Percentiles rank a stretch among this genome's conserved stretches.
Conservation (phyloP, 92 coral and sea anemone species). For the Phenganax stokvisi region DNA sequence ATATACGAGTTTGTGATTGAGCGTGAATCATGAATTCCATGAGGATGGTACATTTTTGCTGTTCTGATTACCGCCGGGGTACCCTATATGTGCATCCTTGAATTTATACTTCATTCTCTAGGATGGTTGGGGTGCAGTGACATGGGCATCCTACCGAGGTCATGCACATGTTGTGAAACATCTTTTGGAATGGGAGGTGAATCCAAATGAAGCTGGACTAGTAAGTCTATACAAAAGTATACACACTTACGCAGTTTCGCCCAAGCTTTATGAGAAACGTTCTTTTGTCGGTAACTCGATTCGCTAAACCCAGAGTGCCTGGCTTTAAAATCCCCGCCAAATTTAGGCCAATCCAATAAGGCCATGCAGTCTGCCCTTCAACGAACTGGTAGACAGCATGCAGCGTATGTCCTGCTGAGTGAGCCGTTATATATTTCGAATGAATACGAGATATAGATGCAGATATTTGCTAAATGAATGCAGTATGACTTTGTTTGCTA, state of each 20-base stretch:
- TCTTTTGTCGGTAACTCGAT: too few relatives aligned
- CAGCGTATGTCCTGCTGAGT: background rate
- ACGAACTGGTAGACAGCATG: too few relatives aligned
- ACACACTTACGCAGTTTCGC: background rate
- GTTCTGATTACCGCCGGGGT: background rate
- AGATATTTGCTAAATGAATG: background rate
- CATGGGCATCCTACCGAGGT: constrained; percentile 93
- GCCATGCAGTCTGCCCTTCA: too few relatives aligned
- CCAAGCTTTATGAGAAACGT: background rate
- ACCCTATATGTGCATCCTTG: too few relatives aligned
- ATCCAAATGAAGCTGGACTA: constrained; percentile 92
- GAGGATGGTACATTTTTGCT: background rate
- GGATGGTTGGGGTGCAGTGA: constrained; percentile 97
- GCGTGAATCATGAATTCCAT: too few relatives aligned
- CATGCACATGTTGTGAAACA: constrained; percentile 69
- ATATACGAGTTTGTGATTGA: too few relatives aligned
- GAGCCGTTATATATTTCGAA: background rate
- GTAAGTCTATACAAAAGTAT: constrained; percentile 30
- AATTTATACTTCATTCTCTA: constrained; percentile 13
- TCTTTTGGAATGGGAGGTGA: constrained; percentile 68
- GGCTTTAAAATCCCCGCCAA: too few relatives aligned
- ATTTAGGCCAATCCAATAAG: too few relatives aligned
- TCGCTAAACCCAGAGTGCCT: too few relatives aligned
- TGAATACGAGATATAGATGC: background rate
- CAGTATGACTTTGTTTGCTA: constrained; percentile 2